Evolutionary conservation across 2,888 invertebrate species (phyloP).

Genomic region (Stegophylla sp.): DNA sequence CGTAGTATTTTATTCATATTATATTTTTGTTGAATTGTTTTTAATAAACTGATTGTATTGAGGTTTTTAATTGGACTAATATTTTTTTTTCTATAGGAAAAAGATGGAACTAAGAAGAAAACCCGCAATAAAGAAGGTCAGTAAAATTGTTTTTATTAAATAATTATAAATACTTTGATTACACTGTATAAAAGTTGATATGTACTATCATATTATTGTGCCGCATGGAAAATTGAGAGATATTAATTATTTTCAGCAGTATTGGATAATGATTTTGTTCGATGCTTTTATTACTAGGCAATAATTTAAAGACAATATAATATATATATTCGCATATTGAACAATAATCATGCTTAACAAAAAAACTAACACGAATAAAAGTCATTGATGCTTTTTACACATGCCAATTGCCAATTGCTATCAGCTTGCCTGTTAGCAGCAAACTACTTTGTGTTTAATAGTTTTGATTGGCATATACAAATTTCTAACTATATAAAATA

Average conservation of each 20-base stretch:
- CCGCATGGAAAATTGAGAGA: conserved; percentile 35
- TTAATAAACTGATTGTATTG: background rate
- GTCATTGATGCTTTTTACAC: conserved; percentile 41
- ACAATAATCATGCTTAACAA: conserved; percentile 22
- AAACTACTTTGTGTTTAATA: conserved; percentile 34
- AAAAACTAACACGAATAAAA: background rate
- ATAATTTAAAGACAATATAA: conserved; percentile 17
- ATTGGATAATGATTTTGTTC: conserved; percentile 32
- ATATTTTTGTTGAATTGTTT: conserved; percentile 8
- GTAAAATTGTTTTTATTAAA: conserved; percentile 64
- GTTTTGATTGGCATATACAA: background rate
- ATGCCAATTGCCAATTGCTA: conserved; percentile 1
- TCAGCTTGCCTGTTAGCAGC: conserved; percentile 49
- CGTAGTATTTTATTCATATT: background rate
- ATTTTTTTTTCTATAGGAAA: conserved; percentile 73
- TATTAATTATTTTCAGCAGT: conserved; percentile 24
- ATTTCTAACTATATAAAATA: conserved; percentile 12
- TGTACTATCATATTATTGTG: conserved; percentile 38
- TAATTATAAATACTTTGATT: conserved; percentile 16
- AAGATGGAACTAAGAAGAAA: conserved; percentile 81
- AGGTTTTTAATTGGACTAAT: background rate
- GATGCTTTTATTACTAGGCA: conserved; percentile 46
- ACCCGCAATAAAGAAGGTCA: conserved; percentile 85
- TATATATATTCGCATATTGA: background rate
- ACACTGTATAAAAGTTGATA: conserved; percentile 47